Base-by-base conservation (phyloP, 1,140 invertebrate species). In the Oppia nitens region DNA sequence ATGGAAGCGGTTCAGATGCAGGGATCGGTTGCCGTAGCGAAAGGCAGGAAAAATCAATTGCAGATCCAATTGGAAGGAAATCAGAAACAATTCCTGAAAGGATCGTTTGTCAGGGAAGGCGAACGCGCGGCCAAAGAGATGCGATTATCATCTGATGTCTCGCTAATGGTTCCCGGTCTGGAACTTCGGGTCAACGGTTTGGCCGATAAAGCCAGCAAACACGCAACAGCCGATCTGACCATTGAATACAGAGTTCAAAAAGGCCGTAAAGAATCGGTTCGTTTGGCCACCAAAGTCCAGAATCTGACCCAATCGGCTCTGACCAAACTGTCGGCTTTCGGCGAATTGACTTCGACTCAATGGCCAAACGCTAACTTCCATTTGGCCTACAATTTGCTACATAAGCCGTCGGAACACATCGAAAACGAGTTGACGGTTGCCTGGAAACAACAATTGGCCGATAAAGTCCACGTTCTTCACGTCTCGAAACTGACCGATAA, bases 381-480 rank as follows among this genome's bases (percentile, higher is more conserved):
- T 6, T 59, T 23, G 51, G 20, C 17, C 3, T 47, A 54, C 9
- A 60, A 59, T 24, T 6, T 59, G 21, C 12, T 23, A n/a, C 21
- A 53, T n/a, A 32, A 12, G 14, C 24, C 52, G 2, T 21, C 11
- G 26, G 57, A 59, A 47, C 53, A 57, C 17, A n/a, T 59, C 2
- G 57, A 59, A 27, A 40, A 59, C 50, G 53, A 59, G 24, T 28
- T 59, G 20, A 60, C 45, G 21, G 20, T 59, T 4, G 28, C 20
- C 6, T 59, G 57, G 57, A 23, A n/a, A 25, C n/a, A 24, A 20
- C 14, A 59, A n/a, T 12, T 3, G 12, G 17, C 40, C 17, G 28
- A 53, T 9, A 23, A 47, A 53, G 40, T 32, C 28, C 26, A 55
- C 23, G 6, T 50, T 47, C 23, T 50, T 4, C 57, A 59, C n/a